Evolutionary conservation across 2,888 invertebrate species (phyloP), one percentile per base, ranked within the genome.

Genomic region (Baccha elongata): DNA sequence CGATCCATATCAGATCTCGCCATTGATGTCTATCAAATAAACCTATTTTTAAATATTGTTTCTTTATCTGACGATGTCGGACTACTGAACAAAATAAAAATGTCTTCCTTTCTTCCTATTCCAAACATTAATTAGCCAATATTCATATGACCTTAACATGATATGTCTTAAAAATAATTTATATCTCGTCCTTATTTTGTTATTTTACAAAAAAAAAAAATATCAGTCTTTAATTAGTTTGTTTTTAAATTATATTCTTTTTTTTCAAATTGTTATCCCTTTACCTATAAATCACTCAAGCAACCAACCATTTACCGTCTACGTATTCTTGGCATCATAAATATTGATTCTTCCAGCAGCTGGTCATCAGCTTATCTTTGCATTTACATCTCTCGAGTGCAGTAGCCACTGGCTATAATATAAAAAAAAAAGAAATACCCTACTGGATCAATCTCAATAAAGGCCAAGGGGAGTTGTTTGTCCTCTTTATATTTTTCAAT

Each of bases 291-390:
- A 83, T 83, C 81, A 83, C 52, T 76, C 68, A 69, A 52, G 17
- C 72, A 23, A 52, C 64, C 62, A 64, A 78, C 78, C 76, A 62
- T 76, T 76, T 62, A 53, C 60, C 52, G 15, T 37, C 53, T 44
- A 40, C 62, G 62, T 55, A 62, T 42, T 37, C 53, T 15, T 44
- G 58, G 71, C 42, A 72, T 84, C 78, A 84, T 84, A 84, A 84
- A 84, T 84, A 78, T 84, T 84, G 83, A 78, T 73, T 73, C 78
- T 23, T 40, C 37, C 65, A 53, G 76, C 81, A 76, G 81, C 67
- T 76, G 81, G 75, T 55, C 62, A 68, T 83, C 62, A 58, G 72
- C 76, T 76, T 83, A 83, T 83, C 81, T 83, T 37, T 60, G 67
- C 37, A 81, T 76, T 76, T 76, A 76, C 72, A 83, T 83, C 76